Conservation (phyloP, 2,113 vertebrate species). For the Scalopus aquaticus region DNA sequence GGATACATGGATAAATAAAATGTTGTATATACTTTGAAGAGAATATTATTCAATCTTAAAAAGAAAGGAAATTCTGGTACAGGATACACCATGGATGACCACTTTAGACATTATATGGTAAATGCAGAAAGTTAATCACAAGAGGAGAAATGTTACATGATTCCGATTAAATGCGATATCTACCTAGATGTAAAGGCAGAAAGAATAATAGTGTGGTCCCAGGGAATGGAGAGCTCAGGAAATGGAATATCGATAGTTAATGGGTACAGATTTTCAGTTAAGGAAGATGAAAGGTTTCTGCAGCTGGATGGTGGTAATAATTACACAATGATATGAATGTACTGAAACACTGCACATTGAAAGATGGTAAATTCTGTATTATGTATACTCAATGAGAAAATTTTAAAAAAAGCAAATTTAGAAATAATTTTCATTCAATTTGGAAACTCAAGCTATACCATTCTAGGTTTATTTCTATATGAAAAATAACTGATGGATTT, state of each 20-base stretch:
- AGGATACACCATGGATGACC: not conserved
- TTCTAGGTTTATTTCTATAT: not conserved
- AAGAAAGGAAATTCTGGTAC: not conserved
- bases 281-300: not conserved
- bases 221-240: not conserved
- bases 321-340: not conserved
- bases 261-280: not conserved
- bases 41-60: not conserved
- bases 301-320: not conserved
- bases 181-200: not conserved
- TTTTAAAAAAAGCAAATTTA: not conserved
- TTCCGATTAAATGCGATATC: not conserved
- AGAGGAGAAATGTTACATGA: not conserved
- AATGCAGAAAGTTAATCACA: not conserved
- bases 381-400: not conserved
- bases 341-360: not conserved
- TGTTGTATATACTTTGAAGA: not conserved
- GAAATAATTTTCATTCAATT: not conserved
- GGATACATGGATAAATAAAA: not conserved
- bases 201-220: not conserved
- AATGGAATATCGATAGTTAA: not conserved
- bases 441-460: not conserved
- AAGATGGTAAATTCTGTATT: not conserved
- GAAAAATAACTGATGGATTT: not conserved
- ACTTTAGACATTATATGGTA: not conserved